Evolutionary conservation across 2,888 invertebrate species (phyloP).

Genomic region (Lasioglossum zephyrum): DNA sequence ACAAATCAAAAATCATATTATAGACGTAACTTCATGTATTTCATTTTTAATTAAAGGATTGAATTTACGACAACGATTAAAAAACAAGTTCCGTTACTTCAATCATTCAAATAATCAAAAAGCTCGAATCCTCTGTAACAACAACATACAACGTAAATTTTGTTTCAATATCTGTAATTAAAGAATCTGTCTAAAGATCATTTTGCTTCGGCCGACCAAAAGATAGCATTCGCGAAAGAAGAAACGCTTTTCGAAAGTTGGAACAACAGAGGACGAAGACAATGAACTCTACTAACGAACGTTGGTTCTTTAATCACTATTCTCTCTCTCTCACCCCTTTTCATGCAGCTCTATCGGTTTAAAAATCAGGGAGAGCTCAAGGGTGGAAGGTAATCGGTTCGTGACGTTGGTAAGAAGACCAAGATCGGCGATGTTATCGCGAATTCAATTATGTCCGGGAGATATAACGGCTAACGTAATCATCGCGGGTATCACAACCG

Average conservation of each 20-base stretch:
- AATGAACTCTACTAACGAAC: not conserved
- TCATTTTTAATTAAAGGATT: too few relatives aligned
- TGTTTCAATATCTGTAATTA: not conserved
- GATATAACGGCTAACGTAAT: slow-evolving; percentile 63
- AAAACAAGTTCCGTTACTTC: too few relatives aligned
- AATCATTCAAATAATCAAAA: too few relatives aligned
- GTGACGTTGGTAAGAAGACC: slow-evolving; percentile 17
- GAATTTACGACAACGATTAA: too few relatives aligned
- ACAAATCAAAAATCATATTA: too few relatives aligned
- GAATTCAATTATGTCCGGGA: slow-evolving; percentile 63
- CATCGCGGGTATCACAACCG: slow-evolving; percentile 57
- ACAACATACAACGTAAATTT: too few relatives aligned
- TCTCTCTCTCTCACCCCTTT: not conserved
- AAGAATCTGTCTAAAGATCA: not conserved
- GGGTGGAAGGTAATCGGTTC: slow-evolving; percentile 19
- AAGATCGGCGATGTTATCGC: slow-evolving; percentile 40
- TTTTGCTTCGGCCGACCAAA: not conserved
- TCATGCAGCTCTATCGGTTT: not conserved
- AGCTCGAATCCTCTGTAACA: too few relatives aligned
- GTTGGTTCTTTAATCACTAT: not conserved
- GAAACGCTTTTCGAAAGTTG: not conserved
- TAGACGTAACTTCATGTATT: too few relatives aligned
- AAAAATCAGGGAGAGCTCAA: not conserved
- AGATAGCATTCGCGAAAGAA: not conserved
- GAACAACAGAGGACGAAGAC: not conserved